Evolutionary conservation across 2,888 invertebrate genomes (phyloP).

Genomic region (Flabesymbios commensalis): DNA sequence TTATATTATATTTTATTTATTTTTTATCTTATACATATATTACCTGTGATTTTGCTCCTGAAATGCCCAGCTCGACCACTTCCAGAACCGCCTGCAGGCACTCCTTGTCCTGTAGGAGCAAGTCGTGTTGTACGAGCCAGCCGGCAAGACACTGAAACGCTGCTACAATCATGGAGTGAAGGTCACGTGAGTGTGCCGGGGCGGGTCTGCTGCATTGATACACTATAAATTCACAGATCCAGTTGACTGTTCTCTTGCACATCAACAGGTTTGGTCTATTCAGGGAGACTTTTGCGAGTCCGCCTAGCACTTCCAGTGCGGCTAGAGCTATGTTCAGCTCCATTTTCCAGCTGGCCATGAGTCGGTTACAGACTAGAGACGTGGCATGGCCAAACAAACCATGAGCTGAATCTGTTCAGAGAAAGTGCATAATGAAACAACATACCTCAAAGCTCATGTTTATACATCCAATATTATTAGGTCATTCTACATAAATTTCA

Average conservation of each 20-base stretch:
- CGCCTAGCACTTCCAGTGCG: conserved; percentile 87
- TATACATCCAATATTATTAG: too few relatives aligned
- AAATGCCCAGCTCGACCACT: conserved; percentile 95
- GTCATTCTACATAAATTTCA: too few relatives aligned
- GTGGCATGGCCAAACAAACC: conserved; percentile 90
- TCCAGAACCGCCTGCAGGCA: conserved; percentile 91
- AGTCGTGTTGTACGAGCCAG: conserved; percentile 91
- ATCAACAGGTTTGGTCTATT: conserved; percentile 51
- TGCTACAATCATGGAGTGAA: conserved; percentile 85
- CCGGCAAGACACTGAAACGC: conserved; percentile 68
- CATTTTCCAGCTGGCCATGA: conserved; percentile 95
- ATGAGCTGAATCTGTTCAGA: conserved; percentile 66
- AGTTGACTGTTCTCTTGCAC: conserved; percentile 73
- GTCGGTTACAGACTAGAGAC: conserved; percentile 89
- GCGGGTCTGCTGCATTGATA: conserved; percentile 94
- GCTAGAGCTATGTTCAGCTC: conserved; percentile 92
- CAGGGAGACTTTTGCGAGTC: conserved; percentile 67
- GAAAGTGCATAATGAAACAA: too few relatives aligned
- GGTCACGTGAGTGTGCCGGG: conserved; percentile 86
- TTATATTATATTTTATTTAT: too few relatives aligned
- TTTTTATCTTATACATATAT: too few relatives aligned
- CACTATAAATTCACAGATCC: conserved; percentile 97
- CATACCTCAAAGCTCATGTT: too few relatives aligned
- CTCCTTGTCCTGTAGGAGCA: conserved; percentile 86
- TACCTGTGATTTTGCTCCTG: conserved; percentile 82